A percentile compares a stretch with the other conserved stretches of the same genome.
Conservation (phyloP, 2,797 vertebrate species). For the Enteromius argenteus region DNA sequence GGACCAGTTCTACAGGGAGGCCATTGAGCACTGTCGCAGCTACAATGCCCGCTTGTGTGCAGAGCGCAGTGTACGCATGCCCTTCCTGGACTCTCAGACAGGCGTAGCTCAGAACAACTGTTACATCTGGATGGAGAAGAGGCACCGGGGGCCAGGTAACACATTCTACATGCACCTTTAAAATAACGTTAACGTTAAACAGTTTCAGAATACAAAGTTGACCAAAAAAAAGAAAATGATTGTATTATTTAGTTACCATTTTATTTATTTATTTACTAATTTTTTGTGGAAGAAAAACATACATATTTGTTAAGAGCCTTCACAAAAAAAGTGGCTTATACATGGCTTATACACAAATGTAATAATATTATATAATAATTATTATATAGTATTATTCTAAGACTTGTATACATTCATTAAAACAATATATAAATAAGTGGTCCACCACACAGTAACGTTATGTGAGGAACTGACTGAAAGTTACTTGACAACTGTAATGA, state of each 20-base stretch:
- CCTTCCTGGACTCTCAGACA: constrained; percentile 95
- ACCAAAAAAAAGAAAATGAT: not conserved
- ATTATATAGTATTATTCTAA: not conserved
- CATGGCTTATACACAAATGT: not conserved
- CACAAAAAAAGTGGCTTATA: not conserved
- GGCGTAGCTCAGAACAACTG: constrained; percentile 99
- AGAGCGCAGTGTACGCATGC: constrained; percentile 92
- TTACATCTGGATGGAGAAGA: constrained; percentile 99
- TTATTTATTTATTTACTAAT: not conserved
- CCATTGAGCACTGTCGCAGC: constrained; percentile 96
- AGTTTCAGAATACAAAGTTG: not conserved
- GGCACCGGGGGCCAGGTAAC: constrained; percentile 92
- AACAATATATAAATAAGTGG: not conserved
- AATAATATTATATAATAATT: not conserved
- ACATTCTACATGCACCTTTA: not conserved
- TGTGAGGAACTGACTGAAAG: not conserved
- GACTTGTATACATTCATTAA: not conserved
- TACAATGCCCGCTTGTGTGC: constrained; percentile 95
- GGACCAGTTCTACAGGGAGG: constrained; percentile 97
- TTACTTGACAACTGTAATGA: not conserved
- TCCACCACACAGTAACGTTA: not conserved
- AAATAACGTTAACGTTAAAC: not conserved
- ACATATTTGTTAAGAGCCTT: not conserved
- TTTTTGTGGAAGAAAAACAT: not conserved
- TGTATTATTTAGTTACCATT: not conserved